phyloP scores from a whole-genome alignment of 1,140 invertebrate species.

The Drosophila parabipectinata region DNA sequence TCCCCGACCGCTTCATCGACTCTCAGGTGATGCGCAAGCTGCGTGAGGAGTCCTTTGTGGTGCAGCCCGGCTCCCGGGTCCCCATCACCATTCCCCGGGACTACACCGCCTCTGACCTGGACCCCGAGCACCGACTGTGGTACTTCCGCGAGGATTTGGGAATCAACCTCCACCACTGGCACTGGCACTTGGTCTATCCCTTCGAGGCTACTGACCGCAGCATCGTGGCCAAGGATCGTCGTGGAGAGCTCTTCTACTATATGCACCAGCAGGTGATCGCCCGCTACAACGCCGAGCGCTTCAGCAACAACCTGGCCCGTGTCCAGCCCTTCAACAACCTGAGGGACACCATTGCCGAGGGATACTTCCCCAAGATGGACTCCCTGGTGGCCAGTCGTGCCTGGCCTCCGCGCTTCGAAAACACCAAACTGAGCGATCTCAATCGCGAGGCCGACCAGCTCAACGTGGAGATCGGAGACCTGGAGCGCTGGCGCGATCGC shows the following conservation, averaged over 20 bases:
- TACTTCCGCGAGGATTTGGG: conserved; percentile 91
- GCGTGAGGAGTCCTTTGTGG: conserved; percentile 88
- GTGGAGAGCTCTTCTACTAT: conserved; percentile 91
- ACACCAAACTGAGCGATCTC: conserved; percentile 87
- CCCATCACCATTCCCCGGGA: conserved; percentile 89
- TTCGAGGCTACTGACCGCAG: conserved; percentile 86
- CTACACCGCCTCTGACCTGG: conserved; percentile 89
- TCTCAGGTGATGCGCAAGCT: conserved; percentile 88
- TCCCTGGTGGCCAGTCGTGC: conserved; percentile 87
- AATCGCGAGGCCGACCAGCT: conserved; percentile 88
- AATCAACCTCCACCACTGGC: conserved; percentile 92
- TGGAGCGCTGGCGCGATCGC: conserved; percentile 90
- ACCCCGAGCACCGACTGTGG: conserved; percentile 88
- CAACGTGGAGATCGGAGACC: conserved; percentile 87
- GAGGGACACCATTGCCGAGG: conserved; percentile 87
- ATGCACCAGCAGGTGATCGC: conserved; percentile 90
- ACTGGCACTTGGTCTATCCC: conserved; percentile 93
- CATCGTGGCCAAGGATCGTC: conserved; percentile 88
- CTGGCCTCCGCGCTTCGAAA: conserved; percentile 87
- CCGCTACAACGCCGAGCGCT: conserved; percentile 89
- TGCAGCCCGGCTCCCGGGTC: conserved; percentile 86
- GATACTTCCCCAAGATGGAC: conserved; percentile 90
- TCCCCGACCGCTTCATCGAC: conserved; percentile 92
- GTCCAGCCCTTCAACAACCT: conserved; percentile 87
- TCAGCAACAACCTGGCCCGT: conserved; percentile 87